Percentiles rank a stretch among this genome's conserved stretches.
These are phyloP conservation scores for Pempheris klunzingeri DNA, from an alignment of 2,797 vertebrate species.

Conservation along the genomic window DNA sequence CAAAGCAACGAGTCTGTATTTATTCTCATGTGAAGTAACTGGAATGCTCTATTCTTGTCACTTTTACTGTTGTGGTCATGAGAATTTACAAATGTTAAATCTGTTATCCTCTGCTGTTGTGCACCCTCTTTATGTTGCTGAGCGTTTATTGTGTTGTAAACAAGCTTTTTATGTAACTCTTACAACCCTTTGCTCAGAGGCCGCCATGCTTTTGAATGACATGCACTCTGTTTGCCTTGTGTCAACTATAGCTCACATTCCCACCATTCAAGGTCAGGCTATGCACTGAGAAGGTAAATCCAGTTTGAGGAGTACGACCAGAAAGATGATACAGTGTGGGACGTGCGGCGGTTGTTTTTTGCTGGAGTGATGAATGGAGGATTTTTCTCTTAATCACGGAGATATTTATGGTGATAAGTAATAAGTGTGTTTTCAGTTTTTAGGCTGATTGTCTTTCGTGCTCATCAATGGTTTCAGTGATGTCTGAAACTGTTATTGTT, in stretches of 20 bases:
- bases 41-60: neutral
- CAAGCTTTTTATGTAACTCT: constrained; percentile 21
- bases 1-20: constrained; percentile 14
- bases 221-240: constrained; percentile 45
- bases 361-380: neutral
- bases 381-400: neutral
- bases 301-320: constrained; percentile 52
- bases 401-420: neutral
- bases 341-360: constrained; percentile 13
- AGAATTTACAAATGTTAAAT: constrained; percentile 17
- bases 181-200: constrained; percentile 28
- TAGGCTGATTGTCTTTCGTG: neutral
- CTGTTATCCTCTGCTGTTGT: constrained; percentile 11
- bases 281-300: constrained; percentile 54
- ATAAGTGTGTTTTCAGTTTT: neutral
- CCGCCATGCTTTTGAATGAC: constrained; percentile 29
- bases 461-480: neutral
- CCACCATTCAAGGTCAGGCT: constrained; percentile 57
- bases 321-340: constrained; percentile 47
- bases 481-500: neutral
- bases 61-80: constrained; percentile 6
- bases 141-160: constrained; percentile 45
- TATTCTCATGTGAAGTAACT: constrained; percentile 17
- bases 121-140: neutral
- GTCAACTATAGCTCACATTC: constrained; percentile 60